Conservation (phyloP, 2,888 invertebrate species). For the Tuberolachnus salignus region DNA sequence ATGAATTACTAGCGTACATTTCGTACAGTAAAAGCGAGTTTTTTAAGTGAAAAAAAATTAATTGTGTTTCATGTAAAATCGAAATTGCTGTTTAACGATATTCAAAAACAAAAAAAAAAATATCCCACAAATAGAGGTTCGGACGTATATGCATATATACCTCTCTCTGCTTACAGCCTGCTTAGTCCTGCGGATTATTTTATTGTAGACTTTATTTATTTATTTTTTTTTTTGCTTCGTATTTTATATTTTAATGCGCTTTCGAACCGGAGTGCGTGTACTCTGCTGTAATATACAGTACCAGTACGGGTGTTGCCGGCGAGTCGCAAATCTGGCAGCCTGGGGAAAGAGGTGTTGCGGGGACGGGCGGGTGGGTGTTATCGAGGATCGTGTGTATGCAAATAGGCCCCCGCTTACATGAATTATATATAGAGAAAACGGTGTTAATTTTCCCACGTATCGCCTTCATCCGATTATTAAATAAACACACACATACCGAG, state of each 20-base stretch:
- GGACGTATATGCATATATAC: too few species aligned
- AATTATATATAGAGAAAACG: constrained; percentile 51
- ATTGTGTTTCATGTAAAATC: too few species aligned
- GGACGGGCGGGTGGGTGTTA: constrained; percentile 22
- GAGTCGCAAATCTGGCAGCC: constrained; percentile 44
- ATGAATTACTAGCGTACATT: too few species aligned
- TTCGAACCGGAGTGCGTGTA: constrained; percentile 15
- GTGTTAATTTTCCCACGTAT: constrained; percentile 56
- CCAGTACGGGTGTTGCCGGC: not conserved
- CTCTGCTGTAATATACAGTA: not conserved
- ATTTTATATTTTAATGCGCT: constrained; percentile 26
- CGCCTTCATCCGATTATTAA: constrained; percentile 55
- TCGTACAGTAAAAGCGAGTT: too few species aligned
- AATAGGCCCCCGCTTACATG: constrained; percentile 50
- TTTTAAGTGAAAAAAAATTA: too few species aligned
- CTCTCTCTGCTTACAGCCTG: too few species aligned
- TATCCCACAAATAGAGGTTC: too few species aligned
- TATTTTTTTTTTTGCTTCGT: constrained; percentile 1
- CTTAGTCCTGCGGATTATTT: constrained; percentile 19
- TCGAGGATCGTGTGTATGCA: constrained; percentile 45
- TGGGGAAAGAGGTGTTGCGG: too few species aligned
- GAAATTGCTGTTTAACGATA: too few species aligned
- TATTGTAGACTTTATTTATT: constrained; percentile 8
- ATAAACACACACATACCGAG: constrained; percentile 38
- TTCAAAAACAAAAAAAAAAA: too few species aligned